These are phyloP conservation scores for Lordiphosa stackelbergi DNA, from an alignment of 1,140 invertebrate genomes.

Conservation along the genomic window DNA sequence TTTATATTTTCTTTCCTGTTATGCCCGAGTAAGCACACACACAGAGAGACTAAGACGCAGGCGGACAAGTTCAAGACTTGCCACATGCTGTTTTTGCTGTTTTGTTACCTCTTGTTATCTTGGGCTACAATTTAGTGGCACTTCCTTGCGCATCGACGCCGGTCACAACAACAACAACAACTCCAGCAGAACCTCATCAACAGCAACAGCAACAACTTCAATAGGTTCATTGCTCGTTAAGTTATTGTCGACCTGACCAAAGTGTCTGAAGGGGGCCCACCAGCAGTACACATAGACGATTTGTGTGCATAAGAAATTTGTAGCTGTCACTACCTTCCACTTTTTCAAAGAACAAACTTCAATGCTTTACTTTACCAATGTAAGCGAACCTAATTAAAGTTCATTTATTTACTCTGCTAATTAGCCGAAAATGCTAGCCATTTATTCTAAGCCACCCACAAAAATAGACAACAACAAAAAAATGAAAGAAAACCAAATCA, in stretches of 20 bases:
- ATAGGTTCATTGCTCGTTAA: conserved; percentile 74
- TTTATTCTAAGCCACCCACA: conserved; percentile 29
- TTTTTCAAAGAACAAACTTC: conserved; percentile 5
- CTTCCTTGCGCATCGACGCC: conserved; percentile 68
- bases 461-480: neutral
- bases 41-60: neutral
- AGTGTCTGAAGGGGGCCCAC: conserved; percentile 42
- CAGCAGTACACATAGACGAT: conserved; percentile 63
- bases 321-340: conserved; percentile 10
- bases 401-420: conserved; percentile 40
- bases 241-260: conserved; percentile 65
- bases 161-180: conserved; percentile 37
- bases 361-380: conserved; percentile 17
- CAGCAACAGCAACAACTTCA: conserved; percentile 29
- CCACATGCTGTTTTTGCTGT: conserved; percentile 57
- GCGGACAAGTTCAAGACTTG: conserved; percentile 19
- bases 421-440: conserved; percentile 23
- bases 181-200: conserved; percentile 26
- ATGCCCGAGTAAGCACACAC: conserved; percentile 13
- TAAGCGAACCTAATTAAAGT: conserved; percentile 55
- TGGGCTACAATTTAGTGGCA: conserved; percentile 67
- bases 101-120: conserved; percentile 42
- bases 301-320: conserved; percentile 51
- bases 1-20: conserved; percentile 13
- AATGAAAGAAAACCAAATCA: neutral